Conservation (phyloP, 2,113 vertebrate species). For the Procavia capensis region DNA sequence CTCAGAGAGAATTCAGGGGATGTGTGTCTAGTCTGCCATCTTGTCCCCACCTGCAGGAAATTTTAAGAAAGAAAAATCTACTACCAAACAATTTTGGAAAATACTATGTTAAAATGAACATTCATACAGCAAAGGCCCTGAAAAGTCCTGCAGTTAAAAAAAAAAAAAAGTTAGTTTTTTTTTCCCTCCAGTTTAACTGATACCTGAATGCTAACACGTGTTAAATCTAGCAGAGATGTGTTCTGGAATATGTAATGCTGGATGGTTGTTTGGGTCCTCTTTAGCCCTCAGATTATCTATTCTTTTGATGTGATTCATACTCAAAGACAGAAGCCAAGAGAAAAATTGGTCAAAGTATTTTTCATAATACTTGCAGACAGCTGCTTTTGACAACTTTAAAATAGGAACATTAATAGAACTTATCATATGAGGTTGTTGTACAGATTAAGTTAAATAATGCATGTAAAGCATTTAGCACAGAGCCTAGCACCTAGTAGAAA, state of each 20-base stretch:
- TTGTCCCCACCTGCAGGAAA: no score
- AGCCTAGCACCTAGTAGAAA: constrained; percentile 34
- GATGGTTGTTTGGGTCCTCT: not conserved
- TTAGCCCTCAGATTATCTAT: not conserved
- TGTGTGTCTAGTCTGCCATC: no score
- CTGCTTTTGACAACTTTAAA: constrained; percentile 34
- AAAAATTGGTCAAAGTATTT: constrained; percentile 40
- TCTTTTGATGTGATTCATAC: not conserved
- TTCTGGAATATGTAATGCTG: not conserved
- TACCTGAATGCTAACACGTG: not conserved
- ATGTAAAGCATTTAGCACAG: constrained; percentile 43
- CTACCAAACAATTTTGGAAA: not conserved
- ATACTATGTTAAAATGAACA: not conserved
- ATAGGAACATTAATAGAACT: constrained; percentile 35
- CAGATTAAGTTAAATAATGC: constrained; percentile 57
- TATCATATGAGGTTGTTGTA: not conserved
- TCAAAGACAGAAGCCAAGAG: constrained; percentile 50
- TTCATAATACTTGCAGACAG: not conserved
- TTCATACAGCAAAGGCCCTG: not conserved
- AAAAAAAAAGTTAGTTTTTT: not conserved
- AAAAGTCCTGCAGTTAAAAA: constrained; percentile 9
- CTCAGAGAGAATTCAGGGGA: no score
- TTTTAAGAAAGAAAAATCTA: not conserved
- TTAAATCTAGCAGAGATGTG: not conserved
- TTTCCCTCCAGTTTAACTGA: not conserved